These are phyloP conservation scores for rat (Rattus norvegicus) DNA, from an alignment of 2,113 vertebrate species.

Conservation along the genomic window DNA sequence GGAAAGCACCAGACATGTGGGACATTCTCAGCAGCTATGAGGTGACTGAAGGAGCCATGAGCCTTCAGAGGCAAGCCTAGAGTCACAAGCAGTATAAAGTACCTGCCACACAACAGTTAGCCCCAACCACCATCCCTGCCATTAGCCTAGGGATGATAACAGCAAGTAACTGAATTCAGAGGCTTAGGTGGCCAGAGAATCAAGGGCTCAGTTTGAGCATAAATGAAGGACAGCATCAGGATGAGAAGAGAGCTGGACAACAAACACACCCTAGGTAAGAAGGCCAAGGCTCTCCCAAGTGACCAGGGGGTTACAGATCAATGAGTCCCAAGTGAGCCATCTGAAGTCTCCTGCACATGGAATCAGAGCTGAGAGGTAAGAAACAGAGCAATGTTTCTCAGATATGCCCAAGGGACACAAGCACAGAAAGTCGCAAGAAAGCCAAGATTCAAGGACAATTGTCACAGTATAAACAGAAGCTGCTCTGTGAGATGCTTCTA, in stretches of 20 bases:
- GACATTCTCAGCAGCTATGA: not conserved
- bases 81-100: not conserved
- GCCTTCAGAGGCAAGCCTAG: not conserved
- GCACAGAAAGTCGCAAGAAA: not conserved
- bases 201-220: not conserved
- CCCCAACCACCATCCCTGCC: not conserved
- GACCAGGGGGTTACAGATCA: accelerated
- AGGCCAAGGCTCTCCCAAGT: no score
- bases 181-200: not conserved
- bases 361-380: not conserved
- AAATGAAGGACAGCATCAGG: not conserved
- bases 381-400: not conserved
- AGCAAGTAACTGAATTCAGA: not conserved
- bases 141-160: not conserved
- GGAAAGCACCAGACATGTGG: not conserved
- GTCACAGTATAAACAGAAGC: not conserved
- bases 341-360: not conserved
- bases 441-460: not conserved
- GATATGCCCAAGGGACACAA: not conserved
- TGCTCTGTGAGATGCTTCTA: not conserved
- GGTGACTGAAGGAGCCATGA: not conserved
- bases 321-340: no score
- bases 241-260: not conserved
- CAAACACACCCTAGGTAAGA: accelerated
- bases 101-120: not conserved